These are phyloP conservation scores for Galbula dea DNA, from an alignment of 2,113 vertebrate species.

Conservation along the genomic window DNA sequence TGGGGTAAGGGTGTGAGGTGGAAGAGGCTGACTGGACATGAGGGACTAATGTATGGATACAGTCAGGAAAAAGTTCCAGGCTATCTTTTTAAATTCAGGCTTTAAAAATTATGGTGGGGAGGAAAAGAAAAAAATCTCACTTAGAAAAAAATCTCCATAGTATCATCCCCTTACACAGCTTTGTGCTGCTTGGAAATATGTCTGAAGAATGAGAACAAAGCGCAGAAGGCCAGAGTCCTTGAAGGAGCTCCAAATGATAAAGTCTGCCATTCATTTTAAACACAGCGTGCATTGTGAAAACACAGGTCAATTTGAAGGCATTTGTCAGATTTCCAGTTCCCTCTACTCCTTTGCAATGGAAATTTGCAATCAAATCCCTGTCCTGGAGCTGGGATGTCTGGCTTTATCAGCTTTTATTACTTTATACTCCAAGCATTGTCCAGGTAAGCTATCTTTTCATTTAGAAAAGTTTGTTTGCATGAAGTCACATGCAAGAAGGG, in stretches of 20 bases:
- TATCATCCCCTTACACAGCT: constrained; percentile 41
- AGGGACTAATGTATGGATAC: background rate
- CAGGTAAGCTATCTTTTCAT: constrained; percentile 43
- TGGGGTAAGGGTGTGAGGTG: background rate
- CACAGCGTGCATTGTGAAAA: constrained; percentile 58
- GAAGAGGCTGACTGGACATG: background rate
- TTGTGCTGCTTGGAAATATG: constrained; percentile 63
- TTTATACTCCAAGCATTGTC: background rate
- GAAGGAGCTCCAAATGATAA: constrained; percentile 73
- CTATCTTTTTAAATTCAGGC: constrained; percentile 23
- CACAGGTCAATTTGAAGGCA: constrained; percentile 64
- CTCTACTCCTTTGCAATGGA: constrained; percentile 67
- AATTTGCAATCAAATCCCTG: constrained; percentile 68
- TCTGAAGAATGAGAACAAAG: constrained; percentile 70
- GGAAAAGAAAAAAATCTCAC: background rate
- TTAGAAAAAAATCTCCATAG: background rate
- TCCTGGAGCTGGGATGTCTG: constrained; percentile 9
- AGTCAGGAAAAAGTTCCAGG: background rate
- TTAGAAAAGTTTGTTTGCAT: constrained; percentile 38
- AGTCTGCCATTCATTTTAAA: constrained; percentile 69
- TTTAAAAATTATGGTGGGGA: constrained; percentile 42
- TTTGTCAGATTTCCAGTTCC: constrained; percentile 65
- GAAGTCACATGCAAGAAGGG: background rate
- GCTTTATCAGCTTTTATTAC: constrained; percentile 9
- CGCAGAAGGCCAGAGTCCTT: constrained; percentile 60